Evolutionary conservation across 2,888 invertebrate species (phyloP).

Genomic region (Drosophila parthenogenetica): DNA sequence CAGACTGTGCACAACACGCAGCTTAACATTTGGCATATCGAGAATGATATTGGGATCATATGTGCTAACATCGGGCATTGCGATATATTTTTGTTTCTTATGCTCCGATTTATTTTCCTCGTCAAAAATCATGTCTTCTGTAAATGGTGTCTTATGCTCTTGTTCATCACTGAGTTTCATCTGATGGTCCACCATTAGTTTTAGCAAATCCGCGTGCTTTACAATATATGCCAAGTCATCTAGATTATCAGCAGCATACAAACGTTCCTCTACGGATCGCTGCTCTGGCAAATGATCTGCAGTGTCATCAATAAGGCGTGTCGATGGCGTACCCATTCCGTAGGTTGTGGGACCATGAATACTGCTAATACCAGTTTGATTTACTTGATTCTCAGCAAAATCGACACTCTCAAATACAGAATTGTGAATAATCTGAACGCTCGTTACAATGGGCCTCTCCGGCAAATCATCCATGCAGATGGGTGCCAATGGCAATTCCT

Average conservation of each 20-base stretch:
- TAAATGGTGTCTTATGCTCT: not conserved
- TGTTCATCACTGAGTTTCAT: slow-evolving; percentile 36
- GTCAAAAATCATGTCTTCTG: not conserved
- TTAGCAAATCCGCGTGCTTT: slow-evolving; percentile 41
- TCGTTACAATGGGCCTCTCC: slow-evolving; percentile 30
- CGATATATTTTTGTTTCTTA: not conserved
- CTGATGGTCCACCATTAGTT: slow-evolving; percentile 55
- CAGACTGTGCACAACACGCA: slow-evolving; percentile 52
- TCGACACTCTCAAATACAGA: not conserved
- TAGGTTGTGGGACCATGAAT: not conserved
- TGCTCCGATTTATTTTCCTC: not conserved
- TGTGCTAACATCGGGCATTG: slow-evolving; percentile 51
- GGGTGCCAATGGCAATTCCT: not conserved
- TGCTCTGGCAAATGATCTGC: not conserved
- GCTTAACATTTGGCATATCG: slow-evolving; percentile 34
- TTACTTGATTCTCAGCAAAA: not conserved
- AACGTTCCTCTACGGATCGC: not conserved
- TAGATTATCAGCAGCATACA: slow-evolving; percentile 7
- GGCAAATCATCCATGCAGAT: slow-evolving; percentile 15
- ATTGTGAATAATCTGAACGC: slow-evolving; percentile 14
- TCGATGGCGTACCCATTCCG: slow-evolving; percentile 8
- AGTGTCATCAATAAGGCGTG: slow-evolving; percentile 9
- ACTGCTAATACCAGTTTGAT: not conserved
- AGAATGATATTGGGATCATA: slow-evolving; percentile 45
- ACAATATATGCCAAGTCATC: slow-evolving; percentile 43